Evolutionary conservation across 2,888 invertebrate genomes (phyloP), one percentile per base, ranked within the genome.

Genomic region (Spilarctia lutea): DNA sequence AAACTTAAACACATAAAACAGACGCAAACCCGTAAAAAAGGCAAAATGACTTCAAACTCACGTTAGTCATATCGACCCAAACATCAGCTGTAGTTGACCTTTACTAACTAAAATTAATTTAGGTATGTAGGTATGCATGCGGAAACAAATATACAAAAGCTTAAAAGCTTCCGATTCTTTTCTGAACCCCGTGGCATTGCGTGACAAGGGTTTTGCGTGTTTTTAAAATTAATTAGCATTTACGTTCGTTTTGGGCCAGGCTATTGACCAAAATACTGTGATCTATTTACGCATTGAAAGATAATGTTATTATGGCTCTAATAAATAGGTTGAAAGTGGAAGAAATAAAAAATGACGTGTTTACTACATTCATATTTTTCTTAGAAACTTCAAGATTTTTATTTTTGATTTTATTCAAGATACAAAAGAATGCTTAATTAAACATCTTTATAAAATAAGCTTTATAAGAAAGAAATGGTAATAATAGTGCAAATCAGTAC

Each of bases 141-240:
- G 63, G 30, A 30, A 63, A 68, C 69, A 73, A 75, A 66, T 68
- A 74, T 52, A 77, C 76, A 75, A 79, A 81, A 75, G 65, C 65
- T 72, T 69, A 52, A 63, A 65, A 75, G 75, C 72, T 63, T 68
- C 68, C 71, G 20, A 70, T 76, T 72, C 65, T 68, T 68, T 73
- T 20, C 13, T 63, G 69, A 81, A 74, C 48, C 39, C 70, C 66
- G 76, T 83, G 78, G 79, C 75, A 75, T 83, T 77, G 83, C 84
- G 83, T 84, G 81, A 80, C 76, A 20, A 30, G 68, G 74, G 78
- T 76, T 76, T 76, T 69, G 83, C 84, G 85, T 85, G 85, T 81
- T 84, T 81, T 72, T 75, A 78, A 75, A 77, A 73, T 75, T 79
- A 75, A 83, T 85, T 83, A 78, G 73, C 85, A 83, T 85, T 81